Percentiles rank a stretch among this genome's conserved stretches.
These are phyloP conservation scores for Drymodes brunneopygia DNA, from an alignment of 2,113 vertebrate species.

Conservation along the genomic window DNA sequence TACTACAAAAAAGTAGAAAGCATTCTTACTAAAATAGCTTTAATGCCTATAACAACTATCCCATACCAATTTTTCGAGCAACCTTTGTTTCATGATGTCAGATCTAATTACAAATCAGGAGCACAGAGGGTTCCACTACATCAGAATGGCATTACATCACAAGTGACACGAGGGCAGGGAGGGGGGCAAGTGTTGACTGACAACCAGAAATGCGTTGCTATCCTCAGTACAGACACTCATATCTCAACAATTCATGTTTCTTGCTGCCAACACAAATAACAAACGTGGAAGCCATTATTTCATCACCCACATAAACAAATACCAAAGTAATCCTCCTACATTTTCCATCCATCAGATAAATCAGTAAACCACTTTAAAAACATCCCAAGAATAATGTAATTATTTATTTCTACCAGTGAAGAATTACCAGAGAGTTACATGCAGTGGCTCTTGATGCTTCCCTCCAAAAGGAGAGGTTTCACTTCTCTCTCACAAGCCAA, in stretches of 20 bases:
- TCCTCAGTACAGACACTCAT: not conserved
- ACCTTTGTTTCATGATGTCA: not conserved
- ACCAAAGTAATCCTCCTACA: not conserved
- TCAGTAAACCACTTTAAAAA: constrained; percentile 2
- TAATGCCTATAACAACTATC: not conserved
- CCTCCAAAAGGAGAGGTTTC: not conserved
- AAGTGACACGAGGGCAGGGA: not conserved
- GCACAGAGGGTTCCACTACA: not conserved
- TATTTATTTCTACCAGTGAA: constrained; percentile 42
- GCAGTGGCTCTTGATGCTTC: not conserved
- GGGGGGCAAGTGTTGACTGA: not conserved
- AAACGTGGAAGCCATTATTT: not conserved
- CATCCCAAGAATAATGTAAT: constrained; percentile 26
- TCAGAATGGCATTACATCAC: constrained; percentile 12
- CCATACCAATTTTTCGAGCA: not conserved
- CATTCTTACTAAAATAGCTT: not conserved
- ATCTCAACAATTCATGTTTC: not conserved
- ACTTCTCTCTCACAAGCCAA: not conserved
- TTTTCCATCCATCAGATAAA: not conserved
- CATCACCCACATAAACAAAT: not conserved
- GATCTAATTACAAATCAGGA: not conserved
- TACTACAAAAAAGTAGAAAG: not conserved
- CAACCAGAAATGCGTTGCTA: constrained; percentile 24
- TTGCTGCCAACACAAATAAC: constrained; percentile 23
- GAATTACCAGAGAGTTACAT: constrained; percentile 33